phyloP scores from a whole-genome alignment of 2,797 vertebrate species.

The Brachymystax lenok region DNA sequence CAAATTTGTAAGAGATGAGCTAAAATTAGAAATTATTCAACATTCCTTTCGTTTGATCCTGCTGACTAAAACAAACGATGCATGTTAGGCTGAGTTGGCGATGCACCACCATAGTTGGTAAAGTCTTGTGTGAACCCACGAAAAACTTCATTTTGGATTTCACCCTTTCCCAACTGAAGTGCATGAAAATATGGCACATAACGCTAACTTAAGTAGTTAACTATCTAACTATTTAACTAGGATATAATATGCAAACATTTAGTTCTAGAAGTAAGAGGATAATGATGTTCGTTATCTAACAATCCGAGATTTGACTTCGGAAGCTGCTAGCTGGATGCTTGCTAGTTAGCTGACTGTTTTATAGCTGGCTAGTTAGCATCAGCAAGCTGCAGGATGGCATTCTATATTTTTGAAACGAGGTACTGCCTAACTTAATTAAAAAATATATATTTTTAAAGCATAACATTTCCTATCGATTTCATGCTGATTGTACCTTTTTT shows the following conservation, averaged over 20 bases:
- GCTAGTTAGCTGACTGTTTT: too few species aligned
- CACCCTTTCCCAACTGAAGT: not conserved
- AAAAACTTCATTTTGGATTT: constrained; percentile 53
- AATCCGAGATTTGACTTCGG: constrained; percentile 1
- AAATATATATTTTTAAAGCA: not conserved
- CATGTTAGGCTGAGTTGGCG: not conserved
- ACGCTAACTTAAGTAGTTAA: not conserved
- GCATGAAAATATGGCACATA: not conserved
- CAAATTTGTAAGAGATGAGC: constrained; percentile 52
- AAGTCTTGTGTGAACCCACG: constrained; percentile 39
- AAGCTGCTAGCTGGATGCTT: constrained; percentile 35
- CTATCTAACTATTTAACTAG: not conserved
- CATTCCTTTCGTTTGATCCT: not conserved
- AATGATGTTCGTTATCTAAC: not conserved
- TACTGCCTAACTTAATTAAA: too few species aligned
- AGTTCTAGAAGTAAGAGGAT: not conserved
- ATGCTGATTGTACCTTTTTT: not conserved
- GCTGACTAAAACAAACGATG: not conserved
- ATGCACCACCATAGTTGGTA: constrained; percentile 55
- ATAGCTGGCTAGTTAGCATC: constrained; percentile 49
- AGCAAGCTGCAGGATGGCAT: constrained; percentile 17
- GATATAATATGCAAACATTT: not conserved
- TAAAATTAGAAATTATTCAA: not conserved
- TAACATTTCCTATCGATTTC: not conserved
- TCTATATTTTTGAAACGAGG: constrained; percentile 19